These are phyloP conservation scores for Pilophorus perplexus DNA, from an alignment of 2,888 invertebrate species.

Conservation along the genomic window DNA sequence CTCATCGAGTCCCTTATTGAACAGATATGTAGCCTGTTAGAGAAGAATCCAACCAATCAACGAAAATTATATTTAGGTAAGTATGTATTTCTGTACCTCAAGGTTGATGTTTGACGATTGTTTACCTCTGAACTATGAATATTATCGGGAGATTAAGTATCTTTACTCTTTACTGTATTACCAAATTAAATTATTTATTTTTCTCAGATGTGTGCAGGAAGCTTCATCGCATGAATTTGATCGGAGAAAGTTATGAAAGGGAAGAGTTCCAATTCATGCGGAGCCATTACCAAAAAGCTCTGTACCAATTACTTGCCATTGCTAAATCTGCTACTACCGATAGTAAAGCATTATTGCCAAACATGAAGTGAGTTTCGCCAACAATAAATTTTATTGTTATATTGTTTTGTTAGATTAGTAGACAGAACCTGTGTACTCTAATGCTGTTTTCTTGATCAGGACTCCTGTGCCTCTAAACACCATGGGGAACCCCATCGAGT, in stretches of 20 bases:
- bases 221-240: constrained; percentile 65
- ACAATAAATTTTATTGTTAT: background rate
- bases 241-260: constrained; percentile 68
- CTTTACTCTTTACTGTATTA: background rate
- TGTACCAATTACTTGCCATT: constrained; percentile 63
- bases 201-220: constrained; percentile 63
- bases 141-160: too few species aligned
- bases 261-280: constrained; percentile 69
- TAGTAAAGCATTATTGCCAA: constrained; percentile 25
- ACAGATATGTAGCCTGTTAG: constrained; percentile 64
- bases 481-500: constrained; percentile 42
- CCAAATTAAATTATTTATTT: too few species aligned
- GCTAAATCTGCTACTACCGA: constrained; percentile 53
- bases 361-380: constrained; percentile 9
- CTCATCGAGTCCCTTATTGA: constrained; percentile 69
- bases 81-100: too few species aligned
- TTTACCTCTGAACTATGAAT: too few species aligned
- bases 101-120: too few species aligned
- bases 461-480: constrained; percentile 6
- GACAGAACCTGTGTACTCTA: background rate
- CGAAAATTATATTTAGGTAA: constrained; percentile 61
- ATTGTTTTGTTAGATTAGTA: background rate
- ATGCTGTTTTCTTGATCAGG: constrained; percentile 23
- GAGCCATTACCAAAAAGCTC: constrained; percentile 65
- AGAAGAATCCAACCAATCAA: constrained; percentile 60